Evolutionary conservation across 2,797 vertebrate species (phyloP).

Genomic region (Manis pentadactyla): DNA sequence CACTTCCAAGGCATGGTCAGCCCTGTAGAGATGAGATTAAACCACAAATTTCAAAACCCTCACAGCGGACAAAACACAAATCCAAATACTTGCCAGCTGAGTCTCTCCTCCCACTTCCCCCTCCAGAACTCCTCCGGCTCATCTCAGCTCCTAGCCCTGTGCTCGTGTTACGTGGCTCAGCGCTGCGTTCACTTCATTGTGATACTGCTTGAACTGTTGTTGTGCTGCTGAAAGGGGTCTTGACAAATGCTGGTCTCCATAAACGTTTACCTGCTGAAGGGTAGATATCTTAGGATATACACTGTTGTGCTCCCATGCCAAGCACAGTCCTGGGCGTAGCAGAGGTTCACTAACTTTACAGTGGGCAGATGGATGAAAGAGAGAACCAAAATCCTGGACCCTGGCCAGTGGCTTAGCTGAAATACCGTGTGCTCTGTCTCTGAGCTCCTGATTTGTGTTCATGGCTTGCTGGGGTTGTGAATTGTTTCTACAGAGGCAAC

Average conservation of each 20-base stretch:
- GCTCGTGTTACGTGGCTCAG: not conserved
- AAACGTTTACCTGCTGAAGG: not conserved
- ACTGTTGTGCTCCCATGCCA: not conserved
- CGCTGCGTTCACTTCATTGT: not conserved
- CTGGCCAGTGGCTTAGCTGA: not conserved
- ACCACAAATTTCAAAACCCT: not conserved
- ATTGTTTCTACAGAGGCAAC: fast-evolving
- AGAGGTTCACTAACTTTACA: not conserved
- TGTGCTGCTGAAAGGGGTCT: not conserved
- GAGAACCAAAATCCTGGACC: not conserved
- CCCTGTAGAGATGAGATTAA: not conserved
- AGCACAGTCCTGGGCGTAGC: not conserved
- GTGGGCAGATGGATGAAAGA: not conserved
- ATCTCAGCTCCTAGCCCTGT: not conserved
- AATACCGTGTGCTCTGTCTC: not conserved
- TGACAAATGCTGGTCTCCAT: not conserved
- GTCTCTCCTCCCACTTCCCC: not conserved
- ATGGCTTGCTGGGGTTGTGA: not conserved
- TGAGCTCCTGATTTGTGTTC: not conserved
- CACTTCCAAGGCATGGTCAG: not conserved
- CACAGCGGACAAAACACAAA: not conserved
- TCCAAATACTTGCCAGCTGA: not conserved
- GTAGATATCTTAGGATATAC: not conserved
- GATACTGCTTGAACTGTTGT: not conserved
- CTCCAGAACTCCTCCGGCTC: not conserved